Conservation (phyloP, 1,140 invertebrate genomes). For the Drosophila bipectinata region DNA sequence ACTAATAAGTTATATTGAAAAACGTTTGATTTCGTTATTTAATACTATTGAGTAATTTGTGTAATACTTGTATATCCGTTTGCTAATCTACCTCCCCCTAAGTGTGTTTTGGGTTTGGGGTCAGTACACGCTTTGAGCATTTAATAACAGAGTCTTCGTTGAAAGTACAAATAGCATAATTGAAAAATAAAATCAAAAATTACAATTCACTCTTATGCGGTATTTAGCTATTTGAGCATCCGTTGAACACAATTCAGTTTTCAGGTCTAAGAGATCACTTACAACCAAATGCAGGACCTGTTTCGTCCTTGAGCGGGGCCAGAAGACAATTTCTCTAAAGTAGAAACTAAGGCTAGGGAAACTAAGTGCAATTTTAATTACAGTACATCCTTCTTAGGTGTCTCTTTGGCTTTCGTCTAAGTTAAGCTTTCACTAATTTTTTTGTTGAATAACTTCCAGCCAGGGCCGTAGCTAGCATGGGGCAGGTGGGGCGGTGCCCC, state of each 20-base stretch:
- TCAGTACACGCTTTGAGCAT: constrained; percentile 61
- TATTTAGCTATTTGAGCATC: constrained; percentile 60
- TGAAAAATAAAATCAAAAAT: constrained; percentile 21
- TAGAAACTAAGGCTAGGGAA: constrained; percentile 16
- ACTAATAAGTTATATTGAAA: constrained; percentile 60
- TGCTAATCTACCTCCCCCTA: constrained; percentile 28
- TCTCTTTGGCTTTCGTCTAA: constrained; percentile 33
- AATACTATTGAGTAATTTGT: constrained; percentile 72
- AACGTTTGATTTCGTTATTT: constrained; percentile 59
- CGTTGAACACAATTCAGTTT: constrained; percentile 70
- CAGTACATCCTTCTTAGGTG: constrained; percentile 1
- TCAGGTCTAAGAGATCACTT: constrained; percentile 47
- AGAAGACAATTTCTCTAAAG: constrained; percentile 1
- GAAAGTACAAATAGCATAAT: constrained; percentile 40
- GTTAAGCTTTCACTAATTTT: constrained; percentile 42
- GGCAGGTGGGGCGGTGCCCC: too few relatives aligned
- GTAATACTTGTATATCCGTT: constrained; percentile 45
- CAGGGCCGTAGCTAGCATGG: too few relatives aligned
- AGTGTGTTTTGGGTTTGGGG: neutral
- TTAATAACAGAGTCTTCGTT: constrained; percentile 52
- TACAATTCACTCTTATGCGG: constrained; percentile 45
- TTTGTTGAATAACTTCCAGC: constrained; percentile 30
- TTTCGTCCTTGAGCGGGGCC: constrained; percentile 6
- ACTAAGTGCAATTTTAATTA: constrained; percentile 7
- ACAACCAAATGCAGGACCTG: constrained; percentile 52